A percentile compares a stretch with the other conserved stretches of the same genome.
These are phyloP conservation scores for Cheilosia impressa DNA, from an alignment of 2,888 invertebrate species.

Conservation along the genomic window DNA sequence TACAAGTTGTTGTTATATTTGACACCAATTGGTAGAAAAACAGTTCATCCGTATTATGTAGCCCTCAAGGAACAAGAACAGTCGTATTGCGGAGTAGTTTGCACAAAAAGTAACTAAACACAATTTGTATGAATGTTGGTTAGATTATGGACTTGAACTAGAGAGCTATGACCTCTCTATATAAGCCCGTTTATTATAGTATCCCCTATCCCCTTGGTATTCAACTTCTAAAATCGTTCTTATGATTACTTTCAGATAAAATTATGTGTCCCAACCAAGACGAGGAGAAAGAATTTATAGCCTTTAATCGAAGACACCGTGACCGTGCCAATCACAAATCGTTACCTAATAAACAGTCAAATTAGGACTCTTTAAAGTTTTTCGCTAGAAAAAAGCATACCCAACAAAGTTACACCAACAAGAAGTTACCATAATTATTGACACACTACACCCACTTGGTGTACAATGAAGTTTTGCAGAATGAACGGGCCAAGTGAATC, in stretches of 20 bases:
- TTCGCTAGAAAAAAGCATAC: not conserved
- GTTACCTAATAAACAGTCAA: conserved; percentile 8
- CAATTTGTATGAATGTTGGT: not conserved
- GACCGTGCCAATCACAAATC: conserved; percentile 26
- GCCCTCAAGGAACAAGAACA: not conserved
- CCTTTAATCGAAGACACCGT: conserved; percentile 48
- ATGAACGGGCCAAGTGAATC: conserved; percentile 84
- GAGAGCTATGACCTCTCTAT: not conserved
- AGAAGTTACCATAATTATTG: conserved; percentile 2
- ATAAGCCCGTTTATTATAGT: not conserved
- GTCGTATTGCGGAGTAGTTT: not conserved
- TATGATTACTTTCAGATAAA: conserved; percentile 59
- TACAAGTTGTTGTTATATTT: too few species aligned
- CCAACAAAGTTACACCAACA: not conserved
- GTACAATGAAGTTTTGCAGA: conserved; percentile 87
- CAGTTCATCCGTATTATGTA: not conserved
- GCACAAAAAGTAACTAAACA: not conserved
- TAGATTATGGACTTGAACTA: not conserved
- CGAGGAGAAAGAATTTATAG: conserved; percentile 66
- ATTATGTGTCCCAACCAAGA: conserved; percentile 63
- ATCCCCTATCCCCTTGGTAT: not conserved
- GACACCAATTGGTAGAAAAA: too few species aligned
- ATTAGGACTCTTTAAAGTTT: not conserved
- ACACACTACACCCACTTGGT: conserved; percentile 60
- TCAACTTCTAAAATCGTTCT: conserved; percentile 7